Conservation (phyloP, 2,113 vertebrate genomes). For the Anolis sagrei region DNA sequence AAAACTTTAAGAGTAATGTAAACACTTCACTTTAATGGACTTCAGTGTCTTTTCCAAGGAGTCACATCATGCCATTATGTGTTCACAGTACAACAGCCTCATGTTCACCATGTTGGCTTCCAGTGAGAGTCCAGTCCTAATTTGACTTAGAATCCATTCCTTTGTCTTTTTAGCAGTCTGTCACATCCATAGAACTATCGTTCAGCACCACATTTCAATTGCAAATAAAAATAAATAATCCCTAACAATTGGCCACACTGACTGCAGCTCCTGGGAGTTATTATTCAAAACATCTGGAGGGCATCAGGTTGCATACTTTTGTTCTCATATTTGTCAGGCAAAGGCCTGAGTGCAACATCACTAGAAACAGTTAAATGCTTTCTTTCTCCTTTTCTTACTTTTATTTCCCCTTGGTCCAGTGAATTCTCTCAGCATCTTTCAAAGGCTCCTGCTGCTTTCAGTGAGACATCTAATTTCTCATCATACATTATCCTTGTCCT, state of each 20-base stretch:
- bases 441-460: conserved; percentile 25
- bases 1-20: too few species aligned
- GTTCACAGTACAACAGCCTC: too few species aligned
- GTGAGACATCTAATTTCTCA: conserved; percentile 29
- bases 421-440: conserved; percentile 43
- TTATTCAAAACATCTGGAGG: neutral
- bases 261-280: neutral
- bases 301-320: neutral
- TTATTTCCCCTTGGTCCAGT: neutral
- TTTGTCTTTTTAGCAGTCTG: too few species aligned
- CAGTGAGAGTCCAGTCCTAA: too few species aligned
- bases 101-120: too few species aligned
- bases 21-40: too few species aligned
- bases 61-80: too few species aligned
- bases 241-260: neutral
- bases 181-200: too few species aligned
- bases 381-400: neutral
- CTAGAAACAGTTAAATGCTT: neutral
- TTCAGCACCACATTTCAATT: too few species aligned
- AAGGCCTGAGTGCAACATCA: neutral
- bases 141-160: too few species aligned
- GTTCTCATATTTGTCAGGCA: neutral
- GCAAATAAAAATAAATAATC: neutral
- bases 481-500: conserved; percentile 32
- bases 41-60: too few species aligned